A percentile compares a stretch with the other conserved stretches of the same genome.
Conservation (phyloP, 2,797 vertebrate genomes). For the Myotis myotis region DNA sequence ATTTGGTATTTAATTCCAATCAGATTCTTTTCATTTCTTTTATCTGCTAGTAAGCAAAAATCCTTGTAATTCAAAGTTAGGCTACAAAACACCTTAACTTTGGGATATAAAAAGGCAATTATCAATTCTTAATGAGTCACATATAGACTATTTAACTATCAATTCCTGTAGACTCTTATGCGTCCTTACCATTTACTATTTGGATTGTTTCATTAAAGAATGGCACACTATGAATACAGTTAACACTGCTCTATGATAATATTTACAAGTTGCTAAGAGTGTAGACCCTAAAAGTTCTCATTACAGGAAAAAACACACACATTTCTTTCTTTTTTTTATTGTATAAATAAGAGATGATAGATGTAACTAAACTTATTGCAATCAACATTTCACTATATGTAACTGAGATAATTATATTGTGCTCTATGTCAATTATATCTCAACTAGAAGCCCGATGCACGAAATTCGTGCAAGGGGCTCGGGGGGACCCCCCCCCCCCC, state of each 20-base stretch:
- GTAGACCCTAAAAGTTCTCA: not conserved
- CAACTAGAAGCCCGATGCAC: not conserved
- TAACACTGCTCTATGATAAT: not conserved
- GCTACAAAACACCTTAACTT: not conserved
- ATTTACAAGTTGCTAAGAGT: not conserved
- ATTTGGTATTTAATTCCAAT: not conserved
- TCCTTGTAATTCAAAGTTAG: not conserved
- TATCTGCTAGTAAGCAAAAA: conserved; percentile 24
- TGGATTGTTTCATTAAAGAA: not conserved
- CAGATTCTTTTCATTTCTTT: conserved; percentile 37
- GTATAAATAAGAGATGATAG: not conserved
- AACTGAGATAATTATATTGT: not conserved
- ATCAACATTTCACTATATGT: not conserved
- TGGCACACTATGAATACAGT: not conserved
- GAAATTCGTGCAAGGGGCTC: too few species aligned
- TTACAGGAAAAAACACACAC: not conserved
- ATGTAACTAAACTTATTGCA: not conserved
- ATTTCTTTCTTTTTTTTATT: not conserved
- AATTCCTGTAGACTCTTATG: not conserved
- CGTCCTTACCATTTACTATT: not conserved
- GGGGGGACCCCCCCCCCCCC: too few species aligned
- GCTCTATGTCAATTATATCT: not conserved
- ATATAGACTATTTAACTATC: not conserved
- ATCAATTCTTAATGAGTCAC: not conserved
- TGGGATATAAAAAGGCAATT: not conserved